Evolutionary conservation across 2,113 vertebrate genomes (phyloP), one percentile per base, ranked within the genome.

Genomic region (Gnathonemus longibarbis): DNA sequence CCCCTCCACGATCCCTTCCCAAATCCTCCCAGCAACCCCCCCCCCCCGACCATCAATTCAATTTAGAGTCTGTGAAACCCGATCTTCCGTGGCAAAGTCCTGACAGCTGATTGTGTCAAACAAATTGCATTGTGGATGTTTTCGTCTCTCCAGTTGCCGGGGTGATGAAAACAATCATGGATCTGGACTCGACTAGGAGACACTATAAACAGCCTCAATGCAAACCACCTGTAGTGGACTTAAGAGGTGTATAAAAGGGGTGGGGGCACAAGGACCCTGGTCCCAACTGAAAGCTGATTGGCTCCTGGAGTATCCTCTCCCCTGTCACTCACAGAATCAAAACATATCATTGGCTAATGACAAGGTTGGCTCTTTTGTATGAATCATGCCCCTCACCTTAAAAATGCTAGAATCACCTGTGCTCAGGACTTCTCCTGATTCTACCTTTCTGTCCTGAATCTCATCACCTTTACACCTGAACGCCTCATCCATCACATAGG

Each of bases 51-150:
- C 19, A n/a, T 83, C 19, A 39, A 24, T 21, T 13, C 48, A 85
- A 19, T 50, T 50, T 86, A 4, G 27, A 5, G 53, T 52, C 53
- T 58, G 3, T 56, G 45, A 88, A 88, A 88, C 50, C n/a, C 24
- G 50, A 88, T 62, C 52, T n/a, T 5, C 17, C 11, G 35, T 88
- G 49, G 87, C 17, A 21, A 53, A 48, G 31, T 48, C 35, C 87
- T 58, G 35, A 88, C 52, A 88, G 87, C 87, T 88, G 87, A 88
- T 31, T 88, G 53, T 58, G 35, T 58, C 31, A 88, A 17, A 62
- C 53, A 58, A 35, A 88, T 27, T 42, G 87, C 50, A 39, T 58
- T 88, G 52, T 88, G 31, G 50, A 9, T 88, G 27, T 45, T 39
- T 87, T 49, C 13, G 8, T 49, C 46, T 49, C 7, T 49, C 24